phyloP scores from a whole-genome alignment of 2,797 vertebrate genomes.

The Oreochromis mossambicus region DNA sequence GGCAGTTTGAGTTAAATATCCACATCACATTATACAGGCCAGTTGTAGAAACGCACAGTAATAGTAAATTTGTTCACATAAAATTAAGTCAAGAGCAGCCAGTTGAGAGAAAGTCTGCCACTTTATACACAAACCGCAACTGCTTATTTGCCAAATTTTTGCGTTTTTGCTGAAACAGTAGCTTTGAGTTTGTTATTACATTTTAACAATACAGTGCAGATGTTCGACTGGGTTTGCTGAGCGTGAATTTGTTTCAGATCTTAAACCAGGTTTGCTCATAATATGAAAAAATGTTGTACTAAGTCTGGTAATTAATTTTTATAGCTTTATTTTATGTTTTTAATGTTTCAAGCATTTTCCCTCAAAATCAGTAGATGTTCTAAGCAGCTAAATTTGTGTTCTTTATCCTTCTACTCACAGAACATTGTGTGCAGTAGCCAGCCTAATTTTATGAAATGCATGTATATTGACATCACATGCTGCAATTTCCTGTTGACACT shows the following conservation, averaged over 20 bases:
- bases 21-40: background rate
- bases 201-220: constrained; percentile 51
- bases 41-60: background rate
- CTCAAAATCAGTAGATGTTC: background rate
- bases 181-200: constrained; percentile 43
- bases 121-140: background rate
- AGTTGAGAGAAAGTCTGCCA: background rate
- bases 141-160: constrained; percentile 30
- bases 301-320: constrained; percentile 12
- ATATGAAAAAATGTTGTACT: background rate
- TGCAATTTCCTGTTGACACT: background rate
- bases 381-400: constrained; percentile 1
- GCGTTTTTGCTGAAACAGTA: constrained; percentile 37
- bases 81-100: background rate
- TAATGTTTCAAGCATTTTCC: background rate
- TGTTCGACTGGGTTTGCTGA: constrained; percentile 10
- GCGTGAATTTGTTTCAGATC: background rate
- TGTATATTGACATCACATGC: background rate
- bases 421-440: background rate
- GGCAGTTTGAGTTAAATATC: background rate
- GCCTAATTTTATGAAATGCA: background rate
- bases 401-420: background rate
- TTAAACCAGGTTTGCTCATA: background rate
- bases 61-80: background rate
- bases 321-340: constrained; percentile 1